These are phyloP conservation scores for Cataglyphis rosenhaueri DNA, from an alignment of 2,888 invertebrate species.

Conservation along the genomic window DNA sequence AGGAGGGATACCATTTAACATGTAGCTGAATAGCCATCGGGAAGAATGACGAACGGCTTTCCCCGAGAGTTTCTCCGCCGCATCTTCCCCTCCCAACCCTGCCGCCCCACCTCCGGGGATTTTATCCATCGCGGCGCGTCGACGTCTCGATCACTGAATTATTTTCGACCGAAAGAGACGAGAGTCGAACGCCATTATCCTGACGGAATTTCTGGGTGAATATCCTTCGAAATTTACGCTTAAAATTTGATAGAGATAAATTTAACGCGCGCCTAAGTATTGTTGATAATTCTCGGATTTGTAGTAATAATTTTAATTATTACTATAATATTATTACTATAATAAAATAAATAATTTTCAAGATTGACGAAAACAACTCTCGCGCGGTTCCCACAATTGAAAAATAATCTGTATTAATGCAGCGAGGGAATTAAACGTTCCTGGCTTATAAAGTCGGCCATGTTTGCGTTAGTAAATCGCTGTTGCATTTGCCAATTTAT, in stretches of 20 bases:
- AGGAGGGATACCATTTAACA: conserved; percentile 76
- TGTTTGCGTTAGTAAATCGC: conserved; percentile 10
- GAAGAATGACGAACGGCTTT: conserved; percentile 78
- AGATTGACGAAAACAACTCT: neutral
- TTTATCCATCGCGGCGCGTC: conserved; percentile 35
- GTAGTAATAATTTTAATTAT: too few relatives aligned
- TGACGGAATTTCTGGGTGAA: neutral
- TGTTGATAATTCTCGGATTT: neutral
- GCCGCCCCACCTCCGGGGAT: neutral
- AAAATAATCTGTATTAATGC: conserved; percentile 2
- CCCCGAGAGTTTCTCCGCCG: conserved; percentile 58
- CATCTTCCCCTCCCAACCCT: neutral
- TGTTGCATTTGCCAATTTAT: conserved; percentile 10
- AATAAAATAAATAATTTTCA: too few relatives aligned
- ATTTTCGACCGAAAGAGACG: conserved; percentile 27
- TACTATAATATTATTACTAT: too few relatives aligned
- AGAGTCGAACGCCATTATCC: conserved; percentile 20
- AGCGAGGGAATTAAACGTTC: conserved; percentile 6
- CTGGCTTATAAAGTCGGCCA: conserved; percentile 7
- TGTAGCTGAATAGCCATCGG: conserved; percentile 81
- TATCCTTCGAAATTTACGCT: neutral
- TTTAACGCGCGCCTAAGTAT: neutral
- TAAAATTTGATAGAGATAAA: neutral
- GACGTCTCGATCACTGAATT: conserved; percentile 43
- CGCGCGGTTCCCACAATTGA: neutral